A percentile compares a stretch with the other conserved stretches of the same genome.
Conservation (phyloP, 1,140 invertebrate species). For the Drosophila cardini region DNA sequence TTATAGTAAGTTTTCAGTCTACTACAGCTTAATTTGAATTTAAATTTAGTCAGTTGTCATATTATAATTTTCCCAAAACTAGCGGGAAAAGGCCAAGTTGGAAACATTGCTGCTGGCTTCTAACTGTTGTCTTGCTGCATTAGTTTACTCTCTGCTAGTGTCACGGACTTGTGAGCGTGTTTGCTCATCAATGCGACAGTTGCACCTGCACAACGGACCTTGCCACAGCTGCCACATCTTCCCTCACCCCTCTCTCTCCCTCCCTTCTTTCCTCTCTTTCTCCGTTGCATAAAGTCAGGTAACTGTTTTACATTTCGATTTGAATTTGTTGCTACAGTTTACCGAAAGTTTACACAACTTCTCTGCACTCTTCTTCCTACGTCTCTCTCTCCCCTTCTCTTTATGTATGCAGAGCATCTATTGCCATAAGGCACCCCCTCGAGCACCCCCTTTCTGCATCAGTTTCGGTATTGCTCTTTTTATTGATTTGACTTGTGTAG, state of each 20-base stretch:
- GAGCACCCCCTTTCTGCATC: conserved; percentile 18
- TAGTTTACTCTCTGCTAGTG: conserved; percentile 28
- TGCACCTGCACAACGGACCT: conserved; percentile 28
- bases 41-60: too few relatives aligned
- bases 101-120: neutral
- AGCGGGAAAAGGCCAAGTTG: neutral
- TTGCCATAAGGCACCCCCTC: neutral
- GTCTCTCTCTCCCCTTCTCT: neutral
- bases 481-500: conserved; percentile 58
- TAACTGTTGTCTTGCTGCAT: neutral
- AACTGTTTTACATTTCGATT: conserved; percentile 56
- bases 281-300: conserved; percentile 30
- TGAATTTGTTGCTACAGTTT: conserved; percentile 29
- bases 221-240: conserved; percentile 12
- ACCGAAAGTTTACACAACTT: conserved; percentile 46
- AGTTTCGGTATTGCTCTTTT: conserved; percentile 53
- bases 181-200: conserved; percentile 56
- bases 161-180: conserved; percentile 65
- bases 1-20: too few relatives aligned
- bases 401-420: conserved; percentile 2
- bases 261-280: neutral
- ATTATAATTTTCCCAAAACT: too few relatives aligned
- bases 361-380: neutral
- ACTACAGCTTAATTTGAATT: too few relatives aligned
- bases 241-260: neutral